Conservation (phyloP, 2,113 vertebrate genomes). For the Cyphotilapia sp. region DNA sequence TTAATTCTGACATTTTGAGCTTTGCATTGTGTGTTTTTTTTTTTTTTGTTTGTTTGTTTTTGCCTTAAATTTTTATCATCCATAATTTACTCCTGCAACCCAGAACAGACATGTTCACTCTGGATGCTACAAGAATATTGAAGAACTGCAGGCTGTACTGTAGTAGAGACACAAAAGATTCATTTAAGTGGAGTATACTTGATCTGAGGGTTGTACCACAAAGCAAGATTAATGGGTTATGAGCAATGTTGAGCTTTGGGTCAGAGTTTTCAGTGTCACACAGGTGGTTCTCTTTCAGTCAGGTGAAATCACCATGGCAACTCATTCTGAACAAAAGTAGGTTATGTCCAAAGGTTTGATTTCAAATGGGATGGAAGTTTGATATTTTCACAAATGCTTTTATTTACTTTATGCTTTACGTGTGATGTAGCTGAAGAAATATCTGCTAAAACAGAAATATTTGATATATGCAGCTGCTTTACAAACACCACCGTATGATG, state of each 20-base stretch:
- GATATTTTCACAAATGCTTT: not conserved
- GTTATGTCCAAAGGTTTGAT: not conserved
- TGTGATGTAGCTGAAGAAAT: not conserved
- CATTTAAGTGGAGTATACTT: not conserved
- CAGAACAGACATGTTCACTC: not conserved
- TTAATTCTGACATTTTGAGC: not conserved
- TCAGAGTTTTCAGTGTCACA: not conserved
- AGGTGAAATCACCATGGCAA: not conserved
- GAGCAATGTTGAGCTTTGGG: not conserved
- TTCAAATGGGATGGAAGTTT: not conserved
- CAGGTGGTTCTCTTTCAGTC: not conserved
- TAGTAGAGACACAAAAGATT: not conserved
- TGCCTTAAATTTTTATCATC: not conserved
- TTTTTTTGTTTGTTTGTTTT: rapidly evolving
- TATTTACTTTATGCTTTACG: not conserved
- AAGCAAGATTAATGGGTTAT: not conserved
- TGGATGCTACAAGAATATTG: not conserved
- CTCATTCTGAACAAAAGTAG: not conserved
- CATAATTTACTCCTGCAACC: not conserved
- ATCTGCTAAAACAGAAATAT: rapidly evolving
- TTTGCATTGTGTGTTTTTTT: not conserved
- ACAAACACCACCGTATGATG: not conserved
- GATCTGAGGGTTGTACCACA: not conserved
- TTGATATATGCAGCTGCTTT: not conserved
- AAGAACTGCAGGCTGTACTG: not conserved